Evolutionary conservation across 2,888 invertebrate species (phyloP).

Genomic region (Archips crataeganus): DNA sequence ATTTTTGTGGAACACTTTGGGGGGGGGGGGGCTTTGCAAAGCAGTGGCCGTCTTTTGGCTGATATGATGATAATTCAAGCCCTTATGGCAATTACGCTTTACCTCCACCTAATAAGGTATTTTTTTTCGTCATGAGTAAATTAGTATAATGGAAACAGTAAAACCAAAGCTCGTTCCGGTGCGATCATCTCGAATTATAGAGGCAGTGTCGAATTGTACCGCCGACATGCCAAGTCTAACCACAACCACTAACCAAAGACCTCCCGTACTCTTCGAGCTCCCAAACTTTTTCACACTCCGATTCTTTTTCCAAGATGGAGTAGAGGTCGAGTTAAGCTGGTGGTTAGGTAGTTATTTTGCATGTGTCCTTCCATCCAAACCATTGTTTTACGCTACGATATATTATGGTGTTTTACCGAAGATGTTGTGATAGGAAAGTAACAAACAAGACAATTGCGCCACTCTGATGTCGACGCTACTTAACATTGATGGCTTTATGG

Average conservation of each 20-base stretch:
- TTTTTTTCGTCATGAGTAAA: not conserved
- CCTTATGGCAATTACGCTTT: too few species aligned
- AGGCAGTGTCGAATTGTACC: conserved; percentile 70
- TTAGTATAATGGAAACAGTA: conserved; percentile 60
- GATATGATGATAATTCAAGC: too few species aligned
- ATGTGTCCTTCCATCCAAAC: conserved; percentile 69
- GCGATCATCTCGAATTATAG: conserved; percentile 73
- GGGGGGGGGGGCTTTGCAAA: too few species aligned
- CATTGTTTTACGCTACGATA: conserved; percentile 69
- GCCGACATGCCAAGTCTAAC: conserved; percentile 63
- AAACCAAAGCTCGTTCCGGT: conserved; percentile 72
- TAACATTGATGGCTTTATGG: conserved; percentile 41
- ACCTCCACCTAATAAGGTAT: too few species aligned
- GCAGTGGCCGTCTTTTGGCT: too few species aligned
- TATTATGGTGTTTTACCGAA: conserved; percentile 62
- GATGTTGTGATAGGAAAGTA: conserved; percentile 59
- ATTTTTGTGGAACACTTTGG: too few species aligned
- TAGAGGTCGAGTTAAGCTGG: conserved; percentile 59
- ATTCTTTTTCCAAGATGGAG: conserved; percentile 6
- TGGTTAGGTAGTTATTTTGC: conserved; percentile 50
- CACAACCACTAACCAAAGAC: conserved; percentile 42
- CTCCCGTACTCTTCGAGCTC: conserved; percentile 45
- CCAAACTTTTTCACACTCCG: conserved; percentile 44
- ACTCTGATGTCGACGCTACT: conserved; percentile 43
- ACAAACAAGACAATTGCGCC: conserved; percentile 51